Conservation (phyloP, 2,797 vertebrate species). For the Sebastes variabilis region DNA sequence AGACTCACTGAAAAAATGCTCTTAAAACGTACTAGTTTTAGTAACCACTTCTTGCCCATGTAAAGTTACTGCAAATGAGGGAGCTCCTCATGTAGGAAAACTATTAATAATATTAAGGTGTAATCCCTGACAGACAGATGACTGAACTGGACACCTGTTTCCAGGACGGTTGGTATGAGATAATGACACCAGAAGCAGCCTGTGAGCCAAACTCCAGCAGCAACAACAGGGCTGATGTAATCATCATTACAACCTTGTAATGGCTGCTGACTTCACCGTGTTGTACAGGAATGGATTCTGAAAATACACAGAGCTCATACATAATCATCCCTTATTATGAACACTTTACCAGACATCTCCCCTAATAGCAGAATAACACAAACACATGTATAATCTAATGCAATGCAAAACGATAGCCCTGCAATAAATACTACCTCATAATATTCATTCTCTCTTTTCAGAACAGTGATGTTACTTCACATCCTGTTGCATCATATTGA, state of each 20-base stretch:
- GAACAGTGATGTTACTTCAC: conserved; percentile 8
- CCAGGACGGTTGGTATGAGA: conserved; percentile 12
- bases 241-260: not conserved
- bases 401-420: not conserved
- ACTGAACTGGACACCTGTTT: conserved; percentile 45
- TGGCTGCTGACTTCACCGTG: not conserved
- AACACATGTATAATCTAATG: not conserved
- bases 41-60: not conserved
- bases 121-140: conserved; percentile 12
- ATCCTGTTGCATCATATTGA: conserved; percentile 13
- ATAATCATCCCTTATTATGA: conserved; percentile 1
- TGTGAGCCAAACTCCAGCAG: not conserved
- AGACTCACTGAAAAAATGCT: not conserved
- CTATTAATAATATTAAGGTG: conserved; percentile 8
- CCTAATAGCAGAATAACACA: not conserved
- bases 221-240: conserved; percentile 17
- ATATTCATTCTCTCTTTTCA: not conserved
- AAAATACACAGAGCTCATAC: not conserved
- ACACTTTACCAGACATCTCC: not conserved
- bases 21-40: not conserved
- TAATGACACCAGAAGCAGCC: conserved; percentile 25
- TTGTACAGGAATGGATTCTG: not conserved
- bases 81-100: not conserved
- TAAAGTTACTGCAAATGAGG: not conserved
- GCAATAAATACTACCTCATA: not conserved